phyloP scores from a whole-genome alignment of 2,113 vertebrate species.

The Epinephelus lanceolatus region DNA sequence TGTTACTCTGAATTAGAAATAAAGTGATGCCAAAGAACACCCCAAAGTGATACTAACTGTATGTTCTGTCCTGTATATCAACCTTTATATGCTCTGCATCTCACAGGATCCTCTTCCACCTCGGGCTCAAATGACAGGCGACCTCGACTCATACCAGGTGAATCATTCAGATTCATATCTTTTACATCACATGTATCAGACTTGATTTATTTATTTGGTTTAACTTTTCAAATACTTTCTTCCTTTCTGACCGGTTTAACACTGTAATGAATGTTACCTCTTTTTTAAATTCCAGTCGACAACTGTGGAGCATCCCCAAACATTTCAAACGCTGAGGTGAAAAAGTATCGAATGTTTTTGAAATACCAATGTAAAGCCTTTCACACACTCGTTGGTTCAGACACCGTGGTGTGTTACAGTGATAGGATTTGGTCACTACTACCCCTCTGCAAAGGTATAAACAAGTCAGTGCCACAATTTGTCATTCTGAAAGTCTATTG shows the following conservation, averaged over 20 bases:
- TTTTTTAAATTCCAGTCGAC: neutral
- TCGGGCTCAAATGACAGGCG: neutral
- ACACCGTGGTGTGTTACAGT: no score
- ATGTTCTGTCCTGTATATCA: neutral
- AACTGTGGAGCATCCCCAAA: rapidly evolving
- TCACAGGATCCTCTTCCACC: slow-evolving; percentile 6
- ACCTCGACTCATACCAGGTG: neutral
- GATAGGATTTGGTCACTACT: no score
- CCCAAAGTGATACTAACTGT: neutral
- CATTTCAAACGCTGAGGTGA: neutral
- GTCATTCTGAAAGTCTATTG: neutral
- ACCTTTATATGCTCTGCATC: slow-evolving; percentile 1
- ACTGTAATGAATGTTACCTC: neutral
- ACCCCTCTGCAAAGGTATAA: no score
- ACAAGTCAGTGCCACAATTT: neutral
- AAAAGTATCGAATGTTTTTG: rapidly evolving
- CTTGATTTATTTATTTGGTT: neutral
- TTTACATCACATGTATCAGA: neutral
- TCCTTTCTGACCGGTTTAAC: neutral
- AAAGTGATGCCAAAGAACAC: no score
- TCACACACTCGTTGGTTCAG: no score
- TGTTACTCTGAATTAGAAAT: neutral
- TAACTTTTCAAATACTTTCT: neutral
- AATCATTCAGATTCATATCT: neutral
- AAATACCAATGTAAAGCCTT: neutral